Conservation (phyloP, 2,113 vertebrate genomes). For the Saguinus imperator region DNA sequence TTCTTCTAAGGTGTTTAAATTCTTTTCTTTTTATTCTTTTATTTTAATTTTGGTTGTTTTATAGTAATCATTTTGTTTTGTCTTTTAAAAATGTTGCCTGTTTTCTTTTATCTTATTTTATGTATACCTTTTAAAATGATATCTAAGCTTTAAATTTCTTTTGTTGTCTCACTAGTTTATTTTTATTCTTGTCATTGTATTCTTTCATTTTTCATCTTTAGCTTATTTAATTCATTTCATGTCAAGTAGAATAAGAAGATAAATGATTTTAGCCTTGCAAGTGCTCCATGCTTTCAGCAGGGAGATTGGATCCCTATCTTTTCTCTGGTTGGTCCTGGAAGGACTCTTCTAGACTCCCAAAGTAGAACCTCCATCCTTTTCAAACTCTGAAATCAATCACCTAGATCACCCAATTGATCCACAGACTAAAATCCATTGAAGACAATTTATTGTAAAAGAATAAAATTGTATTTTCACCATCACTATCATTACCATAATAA, state of each 20-base stretch:
- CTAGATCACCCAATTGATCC: not conserved
- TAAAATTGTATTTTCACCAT: not conserved
- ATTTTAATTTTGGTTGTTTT: not conserved
- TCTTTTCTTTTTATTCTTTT: not conserved
- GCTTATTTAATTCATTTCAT: not conserved
- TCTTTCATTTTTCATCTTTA: not conserved
- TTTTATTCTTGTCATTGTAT: not conserved
- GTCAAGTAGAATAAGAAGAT: not conserved
- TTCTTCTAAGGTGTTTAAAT: not conserved
- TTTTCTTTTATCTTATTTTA: not conserved
- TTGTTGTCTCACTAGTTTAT: not conserved
- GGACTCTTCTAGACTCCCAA: not conserved
- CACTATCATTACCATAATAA: not conserved
- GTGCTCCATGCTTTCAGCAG: not conserved
- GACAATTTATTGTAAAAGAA: not conserved
- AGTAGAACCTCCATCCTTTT: not conserved
- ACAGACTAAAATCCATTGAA: not conserved
- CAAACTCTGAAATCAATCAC: not conserved
- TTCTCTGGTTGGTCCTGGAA: not conserved
- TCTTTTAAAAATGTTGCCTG: not conserved
- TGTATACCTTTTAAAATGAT: not conserved
- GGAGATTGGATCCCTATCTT: not conserved
- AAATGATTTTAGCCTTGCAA: not conserved
- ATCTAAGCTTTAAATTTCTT: not conserved
- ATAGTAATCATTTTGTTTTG: not conserved